Base-by-base conservation (phyloP, 1,140 invertebrate genomes). In the Drosophila novamexicana region DNA sequence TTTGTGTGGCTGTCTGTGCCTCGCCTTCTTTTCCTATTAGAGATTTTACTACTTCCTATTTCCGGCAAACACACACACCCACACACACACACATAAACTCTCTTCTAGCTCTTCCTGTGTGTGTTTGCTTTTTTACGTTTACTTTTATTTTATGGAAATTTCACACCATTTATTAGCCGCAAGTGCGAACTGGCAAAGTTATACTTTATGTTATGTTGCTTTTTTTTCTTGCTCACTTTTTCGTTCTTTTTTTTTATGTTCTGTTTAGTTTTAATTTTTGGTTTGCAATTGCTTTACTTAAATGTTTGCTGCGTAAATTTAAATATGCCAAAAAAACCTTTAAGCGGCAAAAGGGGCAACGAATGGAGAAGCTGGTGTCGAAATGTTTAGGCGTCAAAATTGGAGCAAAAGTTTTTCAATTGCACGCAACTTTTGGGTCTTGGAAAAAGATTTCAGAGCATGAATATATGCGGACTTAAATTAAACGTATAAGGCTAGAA, bases 131-230 rank as follows among this genome's bases (percentile, higher is more conserved):
- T 29, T 86, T 86, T 82, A 71, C 83, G 84, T 77, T 86, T 79
- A 80, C 79, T 83, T 89, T 86, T 76, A 80, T 86, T 86, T 88
- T 86, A 86, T 88, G 83, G 77, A 89, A 88, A 88, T 88, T 86
- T 89, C 84, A 80, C 84, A 77, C 84, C 84, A 86, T 89, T 86
- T 88, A 86, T 86, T 83, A 71, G 76, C 83, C 79, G 68, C 83
- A 88, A 86, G 83, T 86, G 79, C 84, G 79, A 86, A 79, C 58
- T 71, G 76, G 76, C 86, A 78, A 75, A 70, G 56, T 86, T 86
- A 42, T 69, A 68, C 62, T 85, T 72, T 62, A 71, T 66, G 65
- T 32, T 9, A 6, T 47, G 65, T 72, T 65, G 58, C 64, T 49
- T 22, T 40, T 47, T 10, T 50, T 8, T 14, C 18, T 58, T 14